phyloP scores from a whole-genome alignment of 2,797 vertebrate genomes.

The Spea hammondii region DNA sequence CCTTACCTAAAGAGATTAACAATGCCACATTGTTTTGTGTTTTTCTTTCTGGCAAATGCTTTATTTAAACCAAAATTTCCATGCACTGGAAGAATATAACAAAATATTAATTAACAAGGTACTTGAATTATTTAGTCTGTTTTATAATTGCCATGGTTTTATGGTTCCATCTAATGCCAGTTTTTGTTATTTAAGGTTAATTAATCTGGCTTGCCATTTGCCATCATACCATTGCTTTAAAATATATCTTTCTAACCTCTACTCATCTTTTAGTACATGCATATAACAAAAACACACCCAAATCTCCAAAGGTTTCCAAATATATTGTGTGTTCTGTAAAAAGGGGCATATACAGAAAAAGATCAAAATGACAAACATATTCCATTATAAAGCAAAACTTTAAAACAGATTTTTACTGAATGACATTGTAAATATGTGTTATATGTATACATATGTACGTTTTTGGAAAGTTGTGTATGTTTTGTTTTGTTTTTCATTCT shows the following conservation, averaged over 20 bases:
- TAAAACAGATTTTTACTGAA: slow-evolving; percentile 44
- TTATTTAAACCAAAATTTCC: slow-evolving; percentile 11
- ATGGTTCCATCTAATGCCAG: slow-evolving; percentile 9
- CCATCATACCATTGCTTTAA: neutral
- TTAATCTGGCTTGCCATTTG: neutral
- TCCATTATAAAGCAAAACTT: slow-evolving; percentile 50
- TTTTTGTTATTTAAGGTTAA: slow-evolving; percentile 3
- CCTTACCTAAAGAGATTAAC: neutral
- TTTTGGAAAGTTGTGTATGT: slow-evolving; percentile 63
- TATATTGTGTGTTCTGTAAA: slow-evolving; percentile 38
- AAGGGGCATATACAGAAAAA: slow-evolving; percentile 23
- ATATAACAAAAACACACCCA: slow-evolving; percentile 22
- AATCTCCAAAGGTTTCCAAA: slow-evolving; percentile 31
- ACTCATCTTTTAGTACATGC: slow-evolving; percentile 24
- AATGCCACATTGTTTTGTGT: neutral
- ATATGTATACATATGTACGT: slow-evolving; percentile 92
- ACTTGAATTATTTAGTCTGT: slow-evolving; percentile 31
- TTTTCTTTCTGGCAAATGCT: slow-evolving; percentile 1
- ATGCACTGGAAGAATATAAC: slow-evolving; percentile 16
- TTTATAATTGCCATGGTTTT: slow-evolving; percentile 27
- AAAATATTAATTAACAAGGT: slow-evolving; percentile 21
- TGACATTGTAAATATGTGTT: slow-evolving; percentile 92
- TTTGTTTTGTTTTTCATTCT: slow-evolving; percentile 73
- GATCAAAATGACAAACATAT: slow-evolving; percentile 35
- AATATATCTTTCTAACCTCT: slow-evolving; percentile 21